These are phyloP conservation scores for Pristionchus exspectatus DNA, from an alignment of 2,888 invertebrate species.

Conservation along the genomic window DNA sequence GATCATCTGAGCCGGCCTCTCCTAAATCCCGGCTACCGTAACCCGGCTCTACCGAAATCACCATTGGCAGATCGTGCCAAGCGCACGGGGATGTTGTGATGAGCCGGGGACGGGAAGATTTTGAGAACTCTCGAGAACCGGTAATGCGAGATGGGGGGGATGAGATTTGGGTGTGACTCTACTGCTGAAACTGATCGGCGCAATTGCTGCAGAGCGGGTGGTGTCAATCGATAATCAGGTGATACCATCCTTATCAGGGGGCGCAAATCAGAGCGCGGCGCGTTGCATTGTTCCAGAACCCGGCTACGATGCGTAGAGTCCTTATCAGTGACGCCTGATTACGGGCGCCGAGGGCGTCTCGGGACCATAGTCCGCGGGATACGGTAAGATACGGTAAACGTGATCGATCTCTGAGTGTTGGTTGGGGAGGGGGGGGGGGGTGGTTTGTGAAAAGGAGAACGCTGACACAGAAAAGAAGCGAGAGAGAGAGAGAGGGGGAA, in stretches of 20 bases:
- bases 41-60: neutral
- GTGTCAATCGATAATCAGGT: conserved; percentile 22
- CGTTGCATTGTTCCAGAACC: conserved; percentile 25
- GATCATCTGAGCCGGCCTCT: conserved; percentile 2
- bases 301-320: neutral
- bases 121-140: conserved; percentile 37
- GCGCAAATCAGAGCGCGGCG: neutral
- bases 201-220: neutral
- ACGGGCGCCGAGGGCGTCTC: neutral
- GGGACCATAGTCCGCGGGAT: neutral
- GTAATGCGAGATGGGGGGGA: neutral
- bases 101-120: neutral
- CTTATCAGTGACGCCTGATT: neutral
- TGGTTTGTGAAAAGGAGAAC: conserved; percentile 47
- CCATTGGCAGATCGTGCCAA: neutral
- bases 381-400: neutral
- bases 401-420: conserved; percentile 13
- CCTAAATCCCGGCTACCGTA: neutral
- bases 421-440: neutral
- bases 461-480: conserved; percentile 41
- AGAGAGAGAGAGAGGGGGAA: neutral
- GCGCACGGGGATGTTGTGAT: neutral
- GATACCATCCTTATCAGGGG: neutral
- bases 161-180: conserved; percentile 34
- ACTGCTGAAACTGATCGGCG: neutral